Conservation (phyloP, 2,113 vertebrate species). For the Zapus hudsonius region DNA sequence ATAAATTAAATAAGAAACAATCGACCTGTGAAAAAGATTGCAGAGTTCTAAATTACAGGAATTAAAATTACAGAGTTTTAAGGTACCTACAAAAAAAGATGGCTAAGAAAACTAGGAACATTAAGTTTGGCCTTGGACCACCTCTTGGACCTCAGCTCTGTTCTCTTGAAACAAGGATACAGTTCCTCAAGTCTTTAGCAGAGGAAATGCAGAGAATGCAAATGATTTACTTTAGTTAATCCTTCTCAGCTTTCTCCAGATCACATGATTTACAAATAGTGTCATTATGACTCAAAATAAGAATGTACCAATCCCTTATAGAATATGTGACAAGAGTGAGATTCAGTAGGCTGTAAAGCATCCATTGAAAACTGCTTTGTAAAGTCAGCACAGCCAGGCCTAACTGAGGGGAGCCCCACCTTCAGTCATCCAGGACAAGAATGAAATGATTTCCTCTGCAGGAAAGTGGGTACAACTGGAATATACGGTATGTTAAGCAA, state of each 20-base stretch:
- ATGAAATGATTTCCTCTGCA: too few relatives aligned
- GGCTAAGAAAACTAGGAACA: neutral
- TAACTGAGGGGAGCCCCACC: neutral
- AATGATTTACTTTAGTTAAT: too few relatives aligned
- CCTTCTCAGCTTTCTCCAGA: too few relatives aligned
- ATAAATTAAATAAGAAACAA: neutral
- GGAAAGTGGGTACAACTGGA: too few relatives aligned
- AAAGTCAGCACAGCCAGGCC: neutral
- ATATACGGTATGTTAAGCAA: too few relatives aligned
- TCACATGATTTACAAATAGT: neutral
- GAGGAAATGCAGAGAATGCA: too few relatives aligned
- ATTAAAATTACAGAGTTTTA: neutral
- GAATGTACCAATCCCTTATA: neutral
- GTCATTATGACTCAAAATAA: neutral
- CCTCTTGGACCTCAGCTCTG: neutral
- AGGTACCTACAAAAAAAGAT: neutral
- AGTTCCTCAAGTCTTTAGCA: neutral
- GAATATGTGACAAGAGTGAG: neutral
- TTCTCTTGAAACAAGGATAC: too few relatives aligned
- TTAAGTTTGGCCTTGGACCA: neutral
- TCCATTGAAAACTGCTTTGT: neutral
- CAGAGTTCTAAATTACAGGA: neutral
- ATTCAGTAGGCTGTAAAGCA: neutral
- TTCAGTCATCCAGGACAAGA: too few relatives aligned
- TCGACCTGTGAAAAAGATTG: neutral